Evolutionary conservation across 2,888 invertebrate species (phyloP), one percentile per base, ranked within the genome.

Genomic region (Pilophorus perplexus): DNA sequence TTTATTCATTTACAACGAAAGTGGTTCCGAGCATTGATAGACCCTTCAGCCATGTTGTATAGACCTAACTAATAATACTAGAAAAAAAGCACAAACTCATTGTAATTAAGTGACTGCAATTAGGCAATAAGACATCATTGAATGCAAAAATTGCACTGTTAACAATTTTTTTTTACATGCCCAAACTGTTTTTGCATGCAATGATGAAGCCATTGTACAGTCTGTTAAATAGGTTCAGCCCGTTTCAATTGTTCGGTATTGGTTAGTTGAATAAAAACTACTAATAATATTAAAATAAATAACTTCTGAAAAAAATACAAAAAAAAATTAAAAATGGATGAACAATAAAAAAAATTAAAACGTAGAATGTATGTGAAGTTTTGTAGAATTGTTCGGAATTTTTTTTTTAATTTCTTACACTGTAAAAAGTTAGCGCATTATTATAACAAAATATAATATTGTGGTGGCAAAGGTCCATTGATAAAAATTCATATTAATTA

Each of bases 351-450:
- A 66, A 57, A 66, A 68, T 46, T 48, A 69, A 59, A 38, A 66
- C 52, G 64, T 69, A 69, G 69, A 67, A 37, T 59, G 67, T 69
- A 69, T 64, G 67, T 67, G 69, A 54, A 64, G 48, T 69, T 68
- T 67, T 64, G 69, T 69, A 69, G 69, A 62, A 64, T 50, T 67
- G 69, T 69, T 69, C 59, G 50, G 54, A 42, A 50, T 27, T 46
- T 28, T 46, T 44, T n/a, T 46, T 42, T 42, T 22, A 54, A 44
- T 64, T 55, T 46, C 67, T 69, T 67, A 64, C 66, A 55, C 28
- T 66, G 66, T 66, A 66, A 52, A 62, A 62, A 62, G 48, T 46
- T 62, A 62, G 62, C 62, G 46, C 62, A 62, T 27, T 54, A 50
- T 65, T 18, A 54, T 42, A 40, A 44, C 10, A 18, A 48, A 48